These are phyloP conservation scores for Heliconius hortense DNA, from an alignment of 2,888 invertebrate genomes.

Conservation along the genomic window DNA sequence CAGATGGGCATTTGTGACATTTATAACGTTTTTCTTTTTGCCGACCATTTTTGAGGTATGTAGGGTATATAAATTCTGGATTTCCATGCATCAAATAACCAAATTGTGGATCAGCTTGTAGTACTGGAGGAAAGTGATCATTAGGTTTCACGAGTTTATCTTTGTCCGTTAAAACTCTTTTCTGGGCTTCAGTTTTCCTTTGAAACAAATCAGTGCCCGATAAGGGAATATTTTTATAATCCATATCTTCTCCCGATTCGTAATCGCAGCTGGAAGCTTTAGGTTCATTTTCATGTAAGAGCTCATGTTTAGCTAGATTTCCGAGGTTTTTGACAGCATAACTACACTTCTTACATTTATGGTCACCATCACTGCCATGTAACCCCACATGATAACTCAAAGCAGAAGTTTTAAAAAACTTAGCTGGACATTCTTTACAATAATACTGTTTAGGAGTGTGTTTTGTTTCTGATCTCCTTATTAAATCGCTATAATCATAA, in stretches of 20 bases:
- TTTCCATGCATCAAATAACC: conserved; percentile 87
- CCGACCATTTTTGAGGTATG: conserved; percentile 87
- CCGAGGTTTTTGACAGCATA: conserved; percentile 86
- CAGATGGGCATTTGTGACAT: conserved; percentile 93
- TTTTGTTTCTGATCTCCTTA: conserved; percentile 60
- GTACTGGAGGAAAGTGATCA: conserved; percentile 78
- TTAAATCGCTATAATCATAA: conserved; percentile 53
- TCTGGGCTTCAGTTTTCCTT: conserved; percentile 83
- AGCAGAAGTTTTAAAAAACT: conserved; percentile 87
- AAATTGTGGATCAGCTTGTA: conserved; percentile 85
- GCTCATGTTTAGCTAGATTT: conserved; percentile 85
- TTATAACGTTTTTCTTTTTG: conserved; percentile 90
- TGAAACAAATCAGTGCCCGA: conserved; percentile 86
- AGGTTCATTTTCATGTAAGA: conserved; percentile 74
- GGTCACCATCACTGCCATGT: conserved; percentile 84
- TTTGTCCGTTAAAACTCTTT: conserved; percentile 74
- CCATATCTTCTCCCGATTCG: conserved; percentile 75
- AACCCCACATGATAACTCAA: conserved; percentile 86
- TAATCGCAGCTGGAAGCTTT: conserved; percentile 66
- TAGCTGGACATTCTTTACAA: conserved; percentile 86
- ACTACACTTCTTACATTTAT: conserved; percentile 87
- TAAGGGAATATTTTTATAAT: conserved; percentile 81
- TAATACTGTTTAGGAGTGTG: conserved; percentile 69
- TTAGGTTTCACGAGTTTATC: conserved; percentile 77
- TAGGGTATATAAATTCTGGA: conserved; percentile 89